Evolutionary conservation across 1,140 invertebrate species (phyloP).

Genomic region (Carposina sasakii): DNA sequence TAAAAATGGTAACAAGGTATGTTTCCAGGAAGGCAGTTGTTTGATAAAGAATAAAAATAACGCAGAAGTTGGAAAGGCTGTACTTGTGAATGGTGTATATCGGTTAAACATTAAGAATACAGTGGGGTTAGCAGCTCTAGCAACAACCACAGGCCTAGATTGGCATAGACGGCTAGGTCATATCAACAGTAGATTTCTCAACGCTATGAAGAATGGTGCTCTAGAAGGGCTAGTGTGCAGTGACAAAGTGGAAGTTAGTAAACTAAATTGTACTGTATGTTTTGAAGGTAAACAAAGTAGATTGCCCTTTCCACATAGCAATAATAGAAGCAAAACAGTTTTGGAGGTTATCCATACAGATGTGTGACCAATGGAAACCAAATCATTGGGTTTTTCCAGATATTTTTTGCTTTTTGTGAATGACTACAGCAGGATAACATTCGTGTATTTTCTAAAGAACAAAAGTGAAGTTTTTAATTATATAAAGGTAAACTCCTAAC

Average conservation of each 20-base stretch:
- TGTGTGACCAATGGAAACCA: constrained; percentile 46
- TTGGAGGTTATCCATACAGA: constrained; percentile 47
- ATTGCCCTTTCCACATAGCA: constrained; percentile 18
- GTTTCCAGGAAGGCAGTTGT: constrained; percentile 16
- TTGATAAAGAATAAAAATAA: too few relatives aligned
- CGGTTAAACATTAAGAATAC: too few relatives aligned
- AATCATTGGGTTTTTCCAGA: constrained; percentile 29
- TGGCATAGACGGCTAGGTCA: constrained; percentile 39
- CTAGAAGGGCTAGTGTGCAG: constrained; percentile 15
- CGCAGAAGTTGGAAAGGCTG: too few relatives aligned
- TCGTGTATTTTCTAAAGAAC: constrained; percentile 42
- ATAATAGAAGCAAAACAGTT: constrained; percentile 13
- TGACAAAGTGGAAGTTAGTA: constrained; percentile 17
- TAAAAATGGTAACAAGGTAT: too few relatives aligned
- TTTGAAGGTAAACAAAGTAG: neutral
- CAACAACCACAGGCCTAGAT: too few relatives aligned
- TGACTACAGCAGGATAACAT: constrained; percentile 34
- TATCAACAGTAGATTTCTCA: constrained; percentile 28
- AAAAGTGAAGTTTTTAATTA: constrained; percentile 32
- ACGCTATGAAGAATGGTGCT: constrained; percentile 30
- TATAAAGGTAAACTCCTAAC: constrained; percentile 40
- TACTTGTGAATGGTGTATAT: too few relatives aligned
- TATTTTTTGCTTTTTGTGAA: constrained; percentile 52
- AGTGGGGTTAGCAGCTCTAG: too few relatives aligned
- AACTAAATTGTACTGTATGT: constrained; percentile 17